Conservation (phyloP, 2,888 invertebrate species). For the Agonopterix arenella region DNA sequence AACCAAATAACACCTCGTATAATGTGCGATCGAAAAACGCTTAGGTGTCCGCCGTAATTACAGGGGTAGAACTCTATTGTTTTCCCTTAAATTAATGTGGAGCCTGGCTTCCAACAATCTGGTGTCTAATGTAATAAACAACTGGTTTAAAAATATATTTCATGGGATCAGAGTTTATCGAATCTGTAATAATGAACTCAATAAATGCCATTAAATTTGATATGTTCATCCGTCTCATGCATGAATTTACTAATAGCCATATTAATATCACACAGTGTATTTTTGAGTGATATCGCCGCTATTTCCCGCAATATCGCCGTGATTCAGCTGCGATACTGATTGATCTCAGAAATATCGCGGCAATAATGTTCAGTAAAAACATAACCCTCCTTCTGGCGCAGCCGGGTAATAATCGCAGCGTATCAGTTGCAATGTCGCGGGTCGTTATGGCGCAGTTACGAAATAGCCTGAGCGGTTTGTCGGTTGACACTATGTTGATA, state of each 20-base stretch:
- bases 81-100: constrained; percentile 32
- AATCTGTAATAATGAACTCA: no score
- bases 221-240: not conserved
- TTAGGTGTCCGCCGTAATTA: constrained; percentile 39
- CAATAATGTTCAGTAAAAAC: no score
- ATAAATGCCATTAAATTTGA: no score
- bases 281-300: not conserved
- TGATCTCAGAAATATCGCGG: no score
- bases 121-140: not conserved
- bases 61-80: constrained; percentile 30
- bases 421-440: no score
- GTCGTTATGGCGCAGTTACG: no score
- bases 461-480: no score
- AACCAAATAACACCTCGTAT: constrained; percentile 9
- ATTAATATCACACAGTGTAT: not conserved
- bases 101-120: constrained; percentile 14
- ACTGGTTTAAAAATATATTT: not conserved
- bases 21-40: constrained; percentile 42
- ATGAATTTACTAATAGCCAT: not conserved
- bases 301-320: not conserved
- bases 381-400: no score
- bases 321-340: not conserved
- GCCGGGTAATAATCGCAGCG: no score
- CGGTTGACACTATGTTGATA: no score
- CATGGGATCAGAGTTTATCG: not conserved